phyloP scores from a whole-genome alignment of 2,888 invertebrate species.

The Hecatera dysodea region DNA sequence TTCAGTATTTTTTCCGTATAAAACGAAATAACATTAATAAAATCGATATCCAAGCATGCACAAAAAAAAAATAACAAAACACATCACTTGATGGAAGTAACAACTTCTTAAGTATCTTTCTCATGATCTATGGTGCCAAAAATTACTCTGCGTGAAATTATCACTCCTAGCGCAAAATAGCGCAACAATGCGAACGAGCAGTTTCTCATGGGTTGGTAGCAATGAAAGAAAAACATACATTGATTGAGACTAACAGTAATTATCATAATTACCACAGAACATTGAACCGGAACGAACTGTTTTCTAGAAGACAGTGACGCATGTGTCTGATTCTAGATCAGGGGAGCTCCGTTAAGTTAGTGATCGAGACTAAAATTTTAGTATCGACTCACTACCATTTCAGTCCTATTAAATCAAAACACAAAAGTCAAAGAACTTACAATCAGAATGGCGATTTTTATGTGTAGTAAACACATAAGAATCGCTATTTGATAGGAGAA shows the following conservation, averaged over 20 bases:
- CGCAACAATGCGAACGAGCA: slow-evolving; percentile 25
- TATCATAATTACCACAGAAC: slow-evolving; percentile 47
- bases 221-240: slow-evolving; percentile 35
- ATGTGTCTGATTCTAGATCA: slow-evolving; percentile 3
- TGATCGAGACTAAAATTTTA: background rate
- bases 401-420: too few species aligned
- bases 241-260: slow-evolving; percentile 45
- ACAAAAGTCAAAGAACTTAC: too few species aligned
- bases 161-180: slow-evolving; percentile 5
- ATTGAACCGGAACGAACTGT: slow-evolving; percentile 46
- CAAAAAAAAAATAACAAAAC: background rate
- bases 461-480: too few species aligned
- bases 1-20: too few species aligned
- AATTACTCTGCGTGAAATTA: slow-evolving; percentile 3
- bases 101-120: background rate
- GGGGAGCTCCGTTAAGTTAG: background rate
- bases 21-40: background rate
- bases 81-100: background rate
- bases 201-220: slow-evolving; percentile 30
- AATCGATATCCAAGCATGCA: background rate
- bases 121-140: background rate
- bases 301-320: slow-evolving; percentile 46
- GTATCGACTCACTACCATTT: too few species aligned
- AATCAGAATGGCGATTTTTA: too few species aligned
- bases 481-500: too few species aligned